phyloP scores from a whole-genome alignment of 1,140 invertebrate genomes.

The Epicauta chinensis region DNA sequence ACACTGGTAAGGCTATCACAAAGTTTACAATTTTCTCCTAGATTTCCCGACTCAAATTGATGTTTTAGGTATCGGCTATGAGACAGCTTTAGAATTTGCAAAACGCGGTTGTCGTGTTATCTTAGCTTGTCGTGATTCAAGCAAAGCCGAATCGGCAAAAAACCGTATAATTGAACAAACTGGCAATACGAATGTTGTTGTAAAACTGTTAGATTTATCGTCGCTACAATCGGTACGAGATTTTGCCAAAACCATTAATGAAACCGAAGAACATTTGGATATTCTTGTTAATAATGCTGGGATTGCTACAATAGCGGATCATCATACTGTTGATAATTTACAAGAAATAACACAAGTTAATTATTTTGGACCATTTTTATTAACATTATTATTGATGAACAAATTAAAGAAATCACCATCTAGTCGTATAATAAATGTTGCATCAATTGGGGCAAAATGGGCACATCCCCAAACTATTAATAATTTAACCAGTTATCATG shows the following conservation, averaged over 20 bases:
- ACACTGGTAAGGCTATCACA: too few relatives aligned
- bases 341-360: slow-evolving; percentile 48
- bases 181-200: slow-evolving; percentile 48
- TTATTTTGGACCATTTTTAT: slow-evolving; percentile 50
- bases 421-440: slow-evolving; percentile 62
- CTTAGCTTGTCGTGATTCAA: slow-evolving; percentile 60
- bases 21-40: too few relatives aligned
- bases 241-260: slow-evolving; percentile 55
- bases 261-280: slow-evolving; percentile 60
- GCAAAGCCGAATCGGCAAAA: slow-evolving; percentile 62
- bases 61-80: slow-evolving; percentile 59
- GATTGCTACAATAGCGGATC: slow-evolving; percentile 35
- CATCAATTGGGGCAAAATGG: slow-evolving; percentile 54
- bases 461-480: slow-evolving; percentile 55
- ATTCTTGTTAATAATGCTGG: slow-evolving; percentile 82
- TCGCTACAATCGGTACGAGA: slow-evolving; percentile 54
- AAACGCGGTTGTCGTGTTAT: slow-evolving; percentile 60
- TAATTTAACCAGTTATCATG: slow-evolving; percentile 47
- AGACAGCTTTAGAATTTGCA: slow-evolving; percentile 61
- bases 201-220: slow-evolving; percentile 54
- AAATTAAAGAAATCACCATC: slow-evolving; percentile 50
- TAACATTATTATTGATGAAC: slow-evolving; percentile 49
- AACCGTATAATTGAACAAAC: slow-evolving; percentile 46
- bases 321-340: slow-evolving; percentile 46
- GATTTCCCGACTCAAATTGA: too few relatives aligned